Evolutionary conservation across 2,113 vertebrate species (phyloP).

Genomic region (Triplophysa tibetana): DNA sequence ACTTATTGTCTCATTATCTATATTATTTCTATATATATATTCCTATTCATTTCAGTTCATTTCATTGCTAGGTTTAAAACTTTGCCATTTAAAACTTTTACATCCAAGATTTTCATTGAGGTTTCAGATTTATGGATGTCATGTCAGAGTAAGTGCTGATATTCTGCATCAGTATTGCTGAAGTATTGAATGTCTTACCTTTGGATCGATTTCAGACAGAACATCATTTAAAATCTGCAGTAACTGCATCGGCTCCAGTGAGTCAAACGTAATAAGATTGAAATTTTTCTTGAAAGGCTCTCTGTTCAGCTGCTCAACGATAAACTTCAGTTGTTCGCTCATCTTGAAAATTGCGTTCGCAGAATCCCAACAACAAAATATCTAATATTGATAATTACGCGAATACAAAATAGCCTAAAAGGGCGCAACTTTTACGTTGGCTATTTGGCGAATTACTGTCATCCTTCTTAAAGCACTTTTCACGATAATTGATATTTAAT

Average conservation of each 20-base stretch:
- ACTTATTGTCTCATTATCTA: no score
- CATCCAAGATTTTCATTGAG: no score
- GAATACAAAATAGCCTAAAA: not conserved
- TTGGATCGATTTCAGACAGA: conserved; percentile 92
- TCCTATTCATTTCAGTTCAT: no score
- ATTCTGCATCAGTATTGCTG: not conserved
- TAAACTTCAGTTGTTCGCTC: conserved; percentile 94
- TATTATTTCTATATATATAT: no score
- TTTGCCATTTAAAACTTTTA: no score
- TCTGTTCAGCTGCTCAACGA: conserved; percentile 92
- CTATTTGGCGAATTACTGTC: not conserved
- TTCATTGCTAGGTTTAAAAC: no score
- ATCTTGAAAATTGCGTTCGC: conserved; percentile 65
- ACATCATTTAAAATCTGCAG: conserved; percentile 93
- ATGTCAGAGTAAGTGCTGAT: no score
- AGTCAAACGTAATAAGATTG: conserved; percentile 96
- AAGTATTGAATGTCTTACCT: conserved; percentile 74
- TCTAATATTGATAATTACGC: not conserved
- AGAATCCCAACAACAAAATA: not conserved
- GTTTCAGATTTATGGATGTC: no score
- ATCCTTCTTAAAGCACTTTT: not conserved
- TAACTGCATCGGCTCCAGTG: conserved; percentile 87
- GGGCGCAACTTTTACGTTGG: not conserved
- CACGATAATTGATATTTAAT: not conserved
- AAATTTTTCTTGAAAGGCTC: conserved; percentile 95